Percentiles rank a stretch among this genome's conserved stretches.
phyloP scores from a whole-genome alignment of 2,113 vertebrate genomes.

The Gallinago jamesoni region DNA sequence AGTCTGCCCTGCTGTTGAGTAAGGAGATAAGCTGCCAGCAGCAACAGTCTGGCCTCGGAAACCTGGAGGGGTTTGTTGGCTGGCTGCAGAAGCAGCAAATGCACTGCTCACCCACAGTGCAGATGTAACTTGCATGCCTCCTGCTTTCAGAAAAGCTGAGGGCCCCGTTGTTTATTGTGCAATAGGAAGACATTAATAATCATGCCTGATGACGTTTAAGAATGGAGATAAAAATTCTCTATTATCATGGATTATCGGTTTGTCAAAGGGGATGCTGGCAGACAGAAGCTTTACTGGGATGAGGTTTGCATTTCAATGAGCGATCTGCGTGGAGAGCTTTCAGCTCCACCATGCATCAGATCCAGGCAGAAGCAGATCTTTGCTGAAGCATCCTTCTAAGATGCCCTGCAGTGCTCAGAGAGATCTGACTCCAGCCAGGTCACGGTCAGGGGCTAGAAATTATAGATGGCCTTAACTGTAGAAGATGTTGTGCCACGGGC shows the following conservation, averaged over 20 bases:
- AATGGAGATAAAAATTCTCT: slow-evolving; percentile 45
- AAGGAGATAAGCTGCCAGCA: slow-evolving; percentile 36
- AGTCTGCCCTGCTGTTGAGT: neutral
- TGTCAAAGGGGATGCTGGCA: slow-evolving; percentile 47
- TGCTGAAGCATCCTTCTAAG: neutral
- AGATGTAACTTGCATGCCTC: neutral
- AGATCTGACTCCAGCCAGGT: neutral
- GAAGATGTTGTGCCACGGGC: neutral
- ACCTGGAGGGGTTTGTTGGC: slow-evolving; percentile 29
- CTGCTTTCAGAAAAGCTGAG: neutral
- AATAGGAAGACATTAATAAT: slow-evolving; percentile 36
- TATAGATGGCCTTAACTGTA: neutral
- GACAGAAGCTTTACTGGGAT: slow-evolving; percentile 45
- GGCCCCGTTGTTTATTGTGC: slow-evolving; percentile 30
- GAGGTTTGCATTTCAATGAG: slow-evolving; percentile 62
- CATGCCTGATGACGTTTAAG: slow-evolving; percentile 34
- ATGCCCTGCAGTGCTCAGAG: neutral
- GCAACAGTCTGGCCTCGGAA: neutral
- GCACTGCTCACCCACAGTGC: neutral
- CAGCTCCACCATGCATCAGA: neutral
- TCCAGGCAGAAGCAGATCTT: neutral
- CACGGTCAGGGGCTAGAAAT: neutral
- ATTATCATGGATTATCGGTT: slow-evolving; percentile 52
- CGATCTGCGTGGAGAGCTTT: neutral
- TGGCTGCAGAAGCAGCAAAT: slow-evolving; percentile 33